Evolutionary conservation across 2,888 invertebrate species (phyloP).

Genomic region (Platypus cylindrus): DNA sequence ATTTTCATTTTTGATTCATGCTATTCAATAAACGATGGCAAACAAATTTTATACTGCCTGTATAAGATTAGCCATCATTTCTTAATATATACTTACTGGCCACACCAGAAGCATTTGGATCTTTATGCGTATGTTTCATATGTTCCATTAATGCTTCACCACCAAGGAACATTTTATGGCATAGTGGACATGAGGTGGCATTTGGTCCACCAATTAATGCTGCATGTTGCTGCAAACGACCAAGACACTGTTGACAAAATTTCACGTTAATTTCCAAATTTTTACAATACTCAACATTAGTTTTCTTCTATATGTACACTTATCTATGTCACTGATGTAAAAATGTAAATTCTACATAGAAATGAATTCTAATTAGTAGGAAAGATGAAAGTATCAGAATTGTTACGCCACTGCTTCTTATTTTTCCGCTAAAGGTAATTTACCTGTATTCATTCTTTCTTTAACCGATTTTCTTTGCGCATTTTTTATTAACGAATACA

Average conservation of each 20-base stretch:
- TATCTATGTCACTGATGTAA: too few relatives aligned
- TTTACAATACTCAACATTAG: too few relatives aligned
- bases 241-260: conserved; percentile 72
- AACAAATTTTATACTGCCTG: too few relatives aligned
- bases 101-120: conserved; percentile 77
- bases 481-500: conserved; percentile 17
- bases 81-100: conserved; percentile 72
- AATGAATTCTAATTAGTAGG: too few relatives aligned
- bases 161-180: conserved; percentile 88
- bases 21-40: too few relatives aligned
- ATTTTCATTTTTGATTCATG: too few relatives aligned
- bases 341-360: too few relatives aligned
- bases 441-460: conserved; percentile 18
- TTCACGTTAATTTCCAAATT: conserved; percentile 25
- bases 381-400: too few relatives aligned
- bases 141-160: conserved; percentile 90
- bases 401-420: conserved; percentile 4
- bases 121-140: conserved; percentile 92
- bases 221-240: conserved; percentile 92
- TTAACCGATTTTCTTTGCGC: conserved; percentile 16
- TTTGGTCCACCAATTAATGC: conserved; percentile 86
- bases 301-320: too few relatives aligned
- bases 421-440: conserved; percentile 9
- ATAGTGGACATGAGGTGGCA: conserved; percentile 83
- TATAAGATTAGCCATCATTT: too few relatives aligned